phyloP scores from a whole-genome alignment of 2,888 invertebrate genomes.

The Eurois occulta region DNA sequence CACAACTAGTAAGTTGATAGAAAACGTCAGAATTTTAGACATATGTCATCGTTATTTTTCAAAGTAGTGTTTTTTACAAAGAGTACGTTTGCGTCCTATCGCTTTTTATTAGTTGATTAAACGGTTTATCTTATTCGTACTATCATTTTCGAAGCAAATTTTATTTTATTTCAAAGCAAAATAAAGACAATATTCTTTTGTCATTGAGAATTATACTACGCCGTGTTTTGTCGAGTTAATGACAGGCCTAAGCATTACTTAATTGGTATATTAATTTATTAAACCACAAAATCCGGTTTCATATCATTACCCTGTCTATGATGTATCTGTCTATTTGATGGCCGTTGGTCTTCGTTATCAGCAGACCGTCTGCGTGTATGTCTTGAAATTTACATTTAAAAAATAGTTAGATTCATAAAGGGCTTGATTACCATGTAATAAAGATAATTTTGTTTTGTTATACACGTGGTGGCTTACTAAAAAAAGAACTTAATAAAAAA shows the following conservation, averaged over 20 bases:
- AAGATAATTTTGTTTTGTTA: not conserved
- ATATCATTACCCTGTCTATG: constrained; percentile 4
- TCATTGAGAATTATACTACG: not conserved
- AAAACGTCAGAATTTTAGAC: constrained; percentile 17
- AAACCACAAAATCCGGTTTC: constrained; percentile 44
- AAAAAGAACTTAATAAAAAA: not conserved
- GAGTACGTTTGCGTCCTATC: no score
- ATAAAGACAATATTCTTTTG: not conserved
- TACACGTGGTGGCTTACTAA: not conserved
- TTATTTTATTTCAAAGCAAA: not conserved
- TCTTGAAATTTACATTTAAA: not conserved
- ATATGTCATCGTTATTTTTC: constrained; percentile 19
- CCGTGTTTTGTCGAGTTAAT: constrained; percentile 4
- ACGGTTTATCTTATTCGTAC: not conserved
- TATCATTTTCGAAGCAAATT: not conserved
- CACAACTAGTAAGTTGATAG: not conserved
- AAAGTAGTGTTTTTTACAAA: not conserved
- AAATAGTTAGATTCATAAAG: not conserved
- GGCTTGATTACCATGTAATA: not conserved
- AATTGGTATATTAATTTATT: constrained; percentile 39
- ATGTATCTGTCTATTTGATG: no score
- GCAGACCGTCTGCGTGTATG: not conserved
- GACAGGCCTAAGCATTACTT: constrained; percentile 25
- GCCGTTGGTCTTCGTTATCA: constrained; percentile 7
- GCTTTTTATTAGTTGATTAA: not conserved